Evolutionary conservation across 1,140 invertebrate species (phyloP).

Genomic region (Rhynchophorus ferrugineus): DNA sequence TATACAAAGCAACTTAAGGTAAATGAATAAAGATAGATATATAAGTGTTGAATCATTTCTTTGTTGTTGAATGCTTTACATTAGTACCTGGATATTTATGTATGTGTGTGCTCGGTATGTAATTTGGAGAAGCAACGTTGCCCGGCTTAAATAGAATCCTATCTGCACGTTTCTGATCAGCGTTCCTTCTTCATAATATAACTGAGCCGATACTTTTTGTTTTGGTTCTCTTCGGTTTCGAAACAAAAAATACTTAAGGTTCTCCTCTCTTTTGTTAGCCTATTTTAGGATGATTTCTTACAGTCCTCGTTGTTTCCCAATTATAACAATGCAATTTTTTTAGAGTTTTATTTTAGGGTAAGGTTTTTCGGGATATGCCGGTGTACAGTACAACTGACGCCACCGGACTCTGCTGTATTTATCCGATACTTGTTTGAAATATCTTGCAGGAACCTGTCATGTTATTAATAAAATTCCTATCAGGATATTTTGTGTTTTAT

Average conservation of each 20-base stretch:
- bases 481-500: neutral
- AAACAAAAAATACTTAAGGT: neutral
- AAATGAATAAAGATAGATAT: slow-evolving; percentile 9
- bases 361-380: too few species aligned
- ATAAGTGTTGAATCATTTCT: slow-evolving; percentile 5
- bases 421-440: slow-evolving; percentile 3
- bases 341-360: too few species aligned
- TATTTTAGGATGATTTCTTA: neutral
- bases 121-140: neutral
- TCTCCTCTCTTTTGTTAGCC: neutral
- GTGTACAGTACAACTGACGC: too few species aligned
- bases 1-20: slow-evolving; percentile 4
- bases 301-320: neutral
- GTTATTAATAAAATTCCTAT: slow-evolving; percentile 7
- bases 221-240: neutral
- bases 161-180: neutral
- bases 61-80: slow-evolving; percentile 10
- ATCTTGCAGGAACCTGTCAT: slow-evolving; percentile 4
- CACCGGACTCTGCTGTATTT: neutral
- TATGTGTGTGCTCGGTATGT: neutral
- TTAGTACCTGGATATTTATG: slow-evolving; percentile 4
- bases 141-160: neutral
- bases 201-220: neutral
- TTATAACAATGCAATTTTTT: neutral
- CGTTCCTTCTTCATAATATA: neutral